phyloP scores from a whole-genome alignment of 2,888 invertebrate species.

The Drosophila demipolita region DNA sequence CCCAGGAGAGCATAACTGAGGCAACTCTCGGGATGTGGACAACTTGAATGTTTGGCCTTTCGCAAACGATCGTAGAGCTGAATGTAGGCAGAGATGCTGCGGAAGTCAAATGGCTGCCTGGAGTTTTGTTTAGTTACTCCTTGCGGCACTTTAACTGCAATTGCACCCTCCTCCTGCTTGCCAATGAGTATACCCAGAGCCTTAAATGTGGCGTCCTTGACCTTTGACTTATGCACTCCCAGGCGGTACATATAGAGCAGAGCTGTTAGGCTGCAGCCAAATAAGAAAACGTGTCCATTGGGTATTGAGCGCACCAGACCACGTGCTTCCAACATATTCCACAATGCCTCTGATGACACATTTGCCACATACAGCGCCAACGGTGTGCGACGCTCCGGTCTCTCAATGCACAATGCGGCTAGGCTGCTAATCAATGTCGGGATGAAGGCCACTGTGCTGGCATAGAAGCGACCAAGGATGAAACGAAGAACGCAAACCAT shows the following conservation, averaged over 20 bases:
- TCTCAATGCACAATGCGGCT: slow-evolving; percentile 90
- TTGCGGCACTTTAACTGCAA: slow-evolving; percentile 34
- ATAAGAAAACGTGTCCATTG: slow-evolving; percentile 88
- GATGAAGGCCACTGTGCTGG: slow-evolving; percentile 88
- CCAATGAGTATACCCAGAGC: slow-evolving; percentile 87
- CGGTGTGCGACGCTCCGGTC: slow-evolving; percentile 89
- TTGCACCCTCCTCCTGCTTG: slow-evolving; percentile 86
- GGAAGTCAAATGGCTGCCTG: slow-evolving; percentile 37
- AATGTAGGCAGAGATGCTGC: slow-evolving; percentile 54
- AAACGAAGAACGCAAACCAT: slow-evolving; percentile 89
- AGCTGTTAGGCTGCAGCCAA: slow-evolving; percentile 87
- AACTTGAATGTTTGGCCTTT: slow-evolving; percentile 84
- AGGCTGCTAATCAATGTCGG: slow-evolving; percentile 90
- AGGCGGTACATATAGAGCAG: slow-evolving; percentile 87
- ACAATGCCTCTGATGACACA: slow-evolving; percentile 91
- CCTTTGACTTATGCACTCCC: slow-evolving; percentile 85
- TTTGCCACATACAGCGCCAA: slow-evolving; percentile 92
- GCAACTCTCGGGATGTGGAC: slow-evolving; percentile 88
- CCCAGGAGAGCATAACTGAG: slow-evolving; percentile 86
- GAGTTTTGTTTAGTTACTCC: slow-evolving; percentile 25
- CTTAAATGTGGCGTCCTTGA: slow-evolving; percentile 86
- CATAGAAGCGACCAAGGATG: slow-evolving; percentile 88
- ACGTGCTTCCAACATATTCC: slow-evolving; percentile 88
- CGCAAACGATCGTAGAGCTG: slow-evolving; percentile 68
- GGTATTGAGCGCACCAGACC: slow-evolving; percentile 87